Evolutionary conservation across 2,113 vertebrate species (phyloP), one percentile per base, ranked within the genome.

Genomic region (Chamaea fasciata): DNA sequence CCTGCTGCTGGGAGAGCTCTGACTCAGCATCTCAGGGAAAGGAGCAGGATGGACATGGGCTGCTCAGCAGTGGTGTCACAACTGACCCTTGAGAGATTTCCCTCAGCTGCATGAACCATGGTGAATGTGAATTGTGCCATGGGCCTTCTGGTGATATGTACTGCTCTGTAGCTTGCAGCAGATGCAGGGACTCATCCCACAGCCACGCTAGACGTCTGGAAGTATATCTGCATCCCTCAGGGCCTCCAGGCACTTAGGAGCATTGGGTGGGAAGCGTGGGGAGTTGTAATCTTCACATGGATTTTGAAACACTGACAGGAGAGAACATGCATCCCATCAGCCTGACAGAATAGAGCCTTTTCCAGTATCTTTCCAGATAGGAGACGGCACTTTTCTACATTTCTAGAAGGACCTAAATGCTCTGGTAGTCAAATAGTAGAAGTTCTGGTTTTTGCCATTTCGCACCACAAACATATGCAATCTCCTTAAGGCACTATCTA

Each of bases 71-170:
- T 11, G 10, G 39, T 52, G 46, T 39, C 2, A 5, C 30, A 46
- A 28, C n/a, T 19, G 33, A 33, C 14, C 46, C 33, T 59, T 56
- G 52, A 55, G 69, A 67, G 63, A 13, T 33, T 50, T 69, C 31
- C 16, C n/a, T 85, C 0, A 0, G 33, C 35, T 53, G 24, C 2
- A 0, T 30, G 41, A 80, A 26, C 30, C 30, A n/a, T n/a, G n/a
- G n/a, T n/a, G n/a, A n/a, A n/a, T n/a, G n/a, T n/a, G n/a, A n/a
- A n/a, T 64, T 24, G 46, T 60, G 28, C 59, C 6, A 1, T 33
- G 50, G 28, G 26, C 31, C 56, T 62, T 70, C 49, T 75, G 62
- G 63, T 17, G 31, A 46, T 55, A 22, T 0, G 3, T 10, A 19
- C 52, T 8, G 0, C 35, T 80, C 67, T 53, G 11, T 83, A 37